Evolutionary conservation across 2,888 invertebrate genomes (phyloP), one percentile per base, ranked within the genome.

Genomic region (Agrotis clavis): DNA sequence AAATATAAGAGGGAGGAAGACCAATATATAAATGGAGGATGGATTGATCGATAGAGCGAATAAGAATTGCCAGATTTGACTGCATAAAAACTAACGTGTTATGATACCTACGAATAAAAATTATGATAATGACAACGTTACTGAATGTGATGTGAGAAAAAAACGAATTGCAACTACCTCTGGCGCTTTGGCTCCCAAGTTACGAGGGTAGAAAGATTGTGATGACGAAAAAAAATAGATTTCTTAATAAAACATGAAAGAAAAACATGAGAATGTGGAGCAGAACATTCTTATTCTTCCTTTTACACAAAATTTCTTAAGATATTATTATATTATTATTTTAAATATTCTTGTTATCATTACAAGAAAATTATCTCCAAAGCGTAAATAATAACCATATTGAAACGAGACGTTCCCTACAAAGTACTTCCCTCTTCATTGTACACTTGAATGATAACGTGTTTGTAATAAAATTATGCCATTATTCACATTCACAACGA

Each of bases 401-500:
- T 65, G 25, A 56, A 77, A 67, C 30, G 25, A 71, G 62, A 67
- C 18, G 25, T 25, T 53, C 41, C 16, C 60, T 30, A 68, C 62
- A 81, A 68, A 65, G n/a, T 67, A 41, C 74, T 47, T 51, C 14
- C 51, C 30, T 47, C 21, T 56, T 41, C 41, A 75, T 69, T 67
- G 59, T 63, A 48, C 25, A 50, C 41, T 67, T 50, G 7, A 21
- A 30, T 7, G 72, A 76, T 73, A 73, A 75, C 76, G 60, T 67
- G 41, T 54, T n/a, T 65, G 63, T 45, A 41, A 69, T 70, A 71
- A 67, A 71, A 66, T 74, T 67, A 59, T 65, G 25, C 25, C 67
- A 63, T 82, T 68, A 81, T 66, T 75, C 54, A 65, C 65, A 53
- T 70, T 77, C 72, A 75, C 75, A 65, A 67, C 16, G 18, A 56